Evolutionary conservation across 2,888 invertebrate genomes (phyloP).

Genomic region (Craniophora ligustri): DNA sequence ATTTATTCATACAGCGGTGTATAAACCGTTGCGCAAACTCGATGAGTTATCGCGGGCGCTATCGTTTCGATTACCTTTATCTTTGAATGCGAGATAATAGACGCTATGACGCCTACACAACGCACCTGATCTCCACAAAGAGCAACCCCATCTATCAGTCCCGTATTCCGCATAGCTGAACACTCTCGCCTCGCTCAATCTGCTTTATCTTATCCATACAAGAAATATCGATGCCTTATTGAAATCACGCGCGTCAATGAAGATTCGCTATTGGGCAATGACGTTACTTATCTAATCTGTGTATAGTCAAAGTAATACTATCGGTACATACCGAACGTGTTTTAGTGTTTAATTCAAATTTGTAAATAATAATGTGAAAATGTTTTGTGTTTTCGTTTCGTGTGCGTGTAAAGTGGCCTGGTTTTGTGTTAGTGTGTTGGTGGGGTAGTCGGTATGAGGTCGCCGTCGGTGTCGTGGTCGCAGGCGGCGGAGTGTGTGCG

Average conservation of each 20-base stretch:
- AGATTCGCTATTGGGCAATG: constrained; percentile 70
- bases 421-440: constrained; percentile 50
- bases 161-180: constrained; percentile 68
- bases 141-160: constrained; percentile 53
- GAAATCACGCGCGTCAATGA: constrained; percentile 78
- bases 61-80: constrained; percentile 72
- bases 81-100: constrained; percentile 66
- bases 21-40: constrained; percentile 60
- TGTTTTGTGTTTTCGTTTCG: constrained; percentile 33
- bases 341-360: constrained; percentile 43
- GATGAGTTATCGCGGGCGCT: constrained; percentile 53
- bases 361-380: constrained; percentile 52
- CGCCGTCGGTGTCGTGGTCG: constrained; percentile 70
- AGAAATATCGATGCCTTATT: constrained; percentile 69
- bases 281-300: constrained; percentile 55
- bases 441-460: constrained; percentile 60
- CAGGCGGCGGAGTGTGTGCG: constrained; percentile 71
- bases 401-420: constrained; percentile 42
- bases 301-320: constrained; percentile 46
- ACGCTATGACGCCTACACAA: constrained; percentile 60
- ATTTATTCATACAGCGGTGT: constrained; percentile 26
- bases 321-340: constrained; percentile 51
- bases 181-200: constrained; percentile 62
- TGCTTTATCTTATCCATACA: constrained; percentile 75
- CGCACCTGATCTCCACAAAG: constrained; percentile 60